Conservation (phyloP, 2,888 invertebrate genomes). For the Callinectes sapidus region DNA sequence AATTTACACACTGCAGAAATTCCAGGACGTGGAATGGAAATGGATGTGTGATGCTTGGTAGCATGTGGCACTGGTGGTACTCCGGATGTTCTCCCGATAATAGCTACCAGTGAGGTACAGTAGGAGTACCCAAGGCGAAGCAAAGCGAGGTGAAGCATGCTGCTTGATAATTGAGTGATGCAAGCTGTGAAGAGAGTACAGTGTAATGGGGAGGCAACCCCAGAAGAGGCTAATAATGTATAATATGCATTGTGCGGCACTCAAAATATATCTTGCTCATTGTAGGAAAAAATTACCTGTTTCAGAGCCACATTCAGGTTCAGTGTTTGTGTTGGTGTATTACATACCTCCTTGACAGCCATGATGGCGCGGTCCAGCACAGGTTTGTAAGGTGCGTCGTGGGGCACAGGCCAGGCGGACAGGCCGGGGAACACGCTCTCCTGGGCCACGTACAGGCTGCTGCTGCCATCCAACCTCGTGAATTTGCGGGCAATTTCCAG, state of each 20-base stretch:
- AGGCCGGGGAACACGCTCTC: conserved; percentile 60
- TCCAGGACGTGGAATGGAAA: background rate
- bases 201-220: background rate
- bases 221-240: background rate
- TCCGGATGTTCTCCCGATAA: background rate
- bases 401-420: conserved; percentile 58
- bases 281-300: too few relatives aligned
- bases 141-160: background rate
- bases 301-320: too few relatives aligned
- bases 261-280: too few relatives aligned
- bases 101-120: background rate
- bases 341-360: conserved; percentile 45
- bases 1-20: background rate
- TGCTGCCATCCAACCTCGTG: conserved; percentile 53
- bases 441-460: conserved; percentile 53
- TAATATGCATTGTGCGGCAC: background rate
- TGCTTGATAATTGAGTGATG: background rate
- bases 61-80: background rate
- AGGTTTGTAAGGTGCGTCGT: conserved; percentile 62
- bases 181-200: background rate
- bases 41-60: background rate
- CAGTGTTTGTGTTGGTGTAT: too few relatives aligned
- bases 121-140: background rate
- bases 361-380: conserved; percentile 44
- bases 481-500: conserved; percentile 59